A percentile compares a stretch with the other conserved stretches of the same genome.
These are phyloP conservation scores for Glossosoma conforme DNA, from an alignment of 1,140 invertebrate species.

Conservation along the genomic window DNA sequence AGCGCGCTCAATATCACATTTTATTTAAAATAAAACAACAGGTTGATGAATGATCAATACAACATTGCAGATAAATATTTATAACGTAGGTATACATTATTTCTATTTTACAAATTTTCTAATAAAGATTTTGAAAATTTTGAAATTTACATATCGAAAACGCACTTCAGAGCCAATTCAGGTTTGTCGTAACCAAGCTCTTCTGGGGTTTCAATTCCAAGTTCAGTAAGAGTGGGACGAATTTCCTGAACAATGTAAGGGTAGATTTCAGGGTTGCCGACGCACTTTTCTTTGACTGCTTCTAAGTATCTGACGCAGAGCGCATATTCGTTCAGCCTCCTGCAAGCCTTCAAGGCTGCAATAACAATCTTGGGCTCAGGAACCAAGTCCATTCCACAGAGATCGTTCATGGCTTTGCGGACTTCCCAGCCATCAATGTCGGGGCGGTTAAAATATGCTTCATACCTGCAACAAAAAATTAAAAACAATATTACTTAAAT, in stretches of 20 bases:
- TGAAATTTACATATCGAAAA: slow-evolving; percentile 56
- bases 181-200: slow-evolving; percentile 97
- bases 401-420: slow-evolving; percentile 79
- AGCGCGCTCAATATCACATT: no score
- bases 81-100: no score
- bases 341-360: slow-evolving; percentile 88
- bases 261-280: slow-evolving; percentile 79
- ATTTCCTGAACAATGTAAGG: slow-evolving; percentile 93
- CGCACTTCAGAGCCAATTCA: slow-evolving; percentile 77
- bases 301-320: slow-evolving; percentile 91
- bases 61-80: no score
- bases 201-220: slow-evolving; percentile 92
- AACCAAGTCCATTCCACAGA: slow-evolving; percentile 85
- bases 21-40: no score
- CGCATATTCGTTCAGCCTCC: slow-evolving; percentile 90
- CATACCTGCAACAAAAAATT: slow-evolving; percentile 56
- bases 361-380: slow-evolving; percentile 92
- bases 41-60: no score
- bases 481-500: background rate
- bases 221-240: slow-evolving; percentile 83
- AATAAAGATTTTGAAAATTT: no score
- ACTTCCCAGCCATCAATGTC: slow-evolving; percentile 97
- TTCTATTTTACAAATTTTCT: no score
- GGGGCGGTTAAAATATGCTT: slow-evolving; percentile 78
- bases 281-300: slow-evolving; percentile 86